phyloP scores from a whole-genome alignment of 2,113 vertebrate species.

The Myotis brandtii region DNA sequence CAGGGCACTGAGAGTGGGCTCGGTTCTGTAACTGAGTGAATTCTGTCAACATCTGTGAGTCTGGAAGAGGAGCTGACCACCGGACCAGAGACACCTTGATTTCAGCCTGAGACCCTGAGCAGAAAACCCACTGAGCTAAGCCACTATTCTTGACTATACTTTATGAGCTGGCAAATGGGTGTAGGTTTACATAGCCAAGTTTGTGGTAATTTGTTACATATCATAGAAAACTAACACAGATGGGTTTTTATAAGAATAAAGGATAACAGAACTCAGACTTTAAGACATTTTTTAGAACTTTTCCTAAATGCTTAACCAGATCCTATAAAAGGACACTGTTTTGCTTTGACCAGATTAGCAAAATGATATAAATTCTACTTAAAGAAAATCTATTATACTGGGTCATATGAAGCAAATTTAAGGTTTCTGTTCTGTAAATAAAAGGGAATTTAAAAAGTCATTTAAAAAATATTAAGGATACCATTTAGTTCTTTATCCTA shows the following conservation, averaged over 20 bases:
- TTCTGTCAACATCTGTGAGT: too few relatives aligned
- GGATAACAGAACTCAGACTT: not conserved
- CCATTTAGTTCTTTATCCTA: not conserved
- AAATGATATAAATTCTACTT: not conserved
- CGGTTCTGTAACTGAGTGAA: not conserved
- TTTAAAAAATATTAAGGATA: conserved; percentile 2
- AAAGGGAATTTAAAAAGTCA: not conserved
- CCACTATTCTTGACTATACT: not conserved
- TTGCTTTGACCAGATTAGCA: not conserved
- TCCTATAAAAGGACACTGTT: not conserved
- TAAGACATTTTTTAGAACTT: not conserved
- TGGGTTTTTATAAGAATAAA: not conserved
- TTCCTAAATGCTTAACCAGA: not conserved
- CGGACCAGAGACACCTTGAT: too few relatives aligned
- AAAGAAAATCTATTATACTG: not conserved
- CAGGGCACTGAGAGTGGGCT: not conserved
- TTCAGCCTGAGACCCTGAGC: not conserved
- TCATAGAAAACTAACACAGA: not conserved
- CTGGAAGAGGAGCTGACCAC: not conserved
- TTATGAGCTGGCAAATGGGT: accelerated
- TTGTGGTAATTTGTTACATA: not conserved
- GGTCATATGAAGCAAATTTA: not conserved
- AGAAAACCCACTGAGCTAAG: accelerated
- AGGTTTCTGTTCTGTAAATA: not conserved
- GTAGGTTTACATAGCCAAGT: accelerated